Evolutionary conservation across 2,888 invertebrate genomes (phyloP), one percentile per base, ranked within the genome.

Genomic region (Zhuqinia jingwanae): DNA sequence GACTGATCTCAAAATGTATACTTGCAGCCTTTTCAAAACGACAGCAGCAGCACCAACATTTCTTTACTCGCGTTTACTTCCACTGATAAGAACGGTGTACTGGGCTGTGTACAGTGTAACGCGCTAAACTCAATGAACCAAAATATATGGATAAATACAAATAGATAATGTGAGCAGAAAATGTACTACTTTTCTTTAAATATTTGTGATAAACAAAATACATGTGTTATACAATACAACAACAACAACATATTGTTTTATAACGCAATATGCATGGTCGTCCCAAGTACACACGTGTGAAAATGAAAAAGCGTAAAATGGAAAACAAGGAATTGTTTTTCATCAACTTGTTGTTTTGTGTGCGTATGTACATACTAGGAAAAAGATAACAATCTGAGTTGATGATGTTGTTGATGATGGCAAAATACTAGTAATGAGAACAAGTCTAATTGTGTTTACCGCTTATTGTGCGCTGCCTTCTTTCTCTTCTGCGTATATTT

Each of bases 271-370:
- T n/a, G n/a, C n/a, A n/a, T n/a, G n/a, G n/a, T n/a, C n/a, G n/a
- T n/a, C n/a, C n/a, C n/a, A 65, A 1, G 13, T 42, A 45, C 10
- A 42, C 36, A 53, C 15, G 56, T 56, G 13, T 20, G 50, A 75
- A 75, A 75, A 73, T 30, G 75, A 56, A 53, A 20, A 25, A 25
- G 25, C 15, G 56, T 30, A 56, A 56, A 56, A 75, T 56, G 56
- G 75, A 56, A 60, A 77, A 60, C 77, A 77, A 15, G 77, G 75
- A 82, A 75, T 82, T 75, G 75, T 82, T 82, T 75, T 75, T 82
- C 73, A 75, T 82, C 82, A 82, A 82, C 82, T 75, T 82, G 82
- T 82, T 81, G 81, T 81, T 56, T 81, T 82, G 42, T 60, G 68
- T 30, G 17, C 73, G 3, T 17, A 15, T 73, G 11, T 27, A n/a